These are phyloP conservation scores for Polyommatus icarus DNA, from an alignment of 2,888 invertebrate genomes.

Conservation along the genomic window DNA sequence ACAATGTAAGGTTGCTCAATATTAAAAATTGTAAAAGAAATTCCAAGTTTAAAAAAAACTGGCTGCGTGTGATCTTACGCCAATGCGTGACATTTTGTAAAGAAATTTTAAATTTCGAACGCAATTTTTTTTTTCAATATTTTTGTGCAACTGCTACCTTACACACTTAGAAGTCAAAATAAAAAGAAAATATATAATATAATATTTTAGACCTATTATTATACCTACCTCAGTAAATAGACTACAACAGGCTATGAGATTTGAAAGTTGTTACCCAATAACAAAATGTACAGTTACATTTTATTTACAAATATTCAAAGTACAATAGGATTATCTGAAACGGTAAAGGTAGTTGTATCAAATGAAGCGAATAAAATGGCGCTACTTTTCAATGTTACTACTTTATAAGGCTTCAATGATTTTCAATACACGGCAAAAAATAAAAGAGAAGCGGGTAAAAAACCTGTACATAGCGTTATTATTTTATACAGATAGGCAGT, in stretches of 20 bases:
- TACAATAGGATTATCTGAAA: slow-evolving; percentile 28
- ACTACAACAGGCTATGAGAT: neutral
- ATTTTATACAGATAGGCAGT: neutral
- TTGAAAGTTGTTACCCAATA: neutral
- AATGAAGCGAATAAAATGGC: slow-evolving; percentile 23
- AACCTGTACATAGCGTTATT: neutral
- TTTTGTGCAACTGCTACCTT: neutral
- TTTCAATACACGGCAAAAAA: slow-evolving; percentile 37
- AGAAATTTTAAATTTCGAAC: neutral
- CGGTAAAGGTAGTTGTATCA: slow-evolving; percentile 27
- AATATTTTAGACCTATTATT: neutral
- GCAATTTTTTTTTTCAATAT: neutral
- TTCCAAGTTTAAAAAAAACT: slow-evolving; percentile 12
- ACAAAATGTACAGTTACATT: slow-evolving; percentile 18
- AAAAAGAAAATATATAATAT: neutral
- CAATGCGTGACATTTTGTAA: neutral
- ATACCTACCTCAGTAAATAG: too few species aligned
- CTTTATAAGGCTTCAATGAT: slow-evolving; percentile 37
- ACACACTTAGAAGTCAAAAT: neutral
- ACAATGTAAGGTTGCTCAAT: slow-evolving; percentile 10
- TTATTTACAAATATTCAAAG: slow-evolving; percentile 25
- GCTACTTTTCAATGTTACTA: slow-evolving; percentile 24
- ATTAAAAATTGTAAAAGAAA: slow-evolving; percentile 22
- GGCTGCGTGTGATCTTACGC: slow-evolving; percentile 7
- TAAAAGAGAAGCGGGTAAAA: neutral